Base-by-base conservation (phyloP, 2,888 invertebrate genomes). In the Mesodorylaimus sp. region DNA sequence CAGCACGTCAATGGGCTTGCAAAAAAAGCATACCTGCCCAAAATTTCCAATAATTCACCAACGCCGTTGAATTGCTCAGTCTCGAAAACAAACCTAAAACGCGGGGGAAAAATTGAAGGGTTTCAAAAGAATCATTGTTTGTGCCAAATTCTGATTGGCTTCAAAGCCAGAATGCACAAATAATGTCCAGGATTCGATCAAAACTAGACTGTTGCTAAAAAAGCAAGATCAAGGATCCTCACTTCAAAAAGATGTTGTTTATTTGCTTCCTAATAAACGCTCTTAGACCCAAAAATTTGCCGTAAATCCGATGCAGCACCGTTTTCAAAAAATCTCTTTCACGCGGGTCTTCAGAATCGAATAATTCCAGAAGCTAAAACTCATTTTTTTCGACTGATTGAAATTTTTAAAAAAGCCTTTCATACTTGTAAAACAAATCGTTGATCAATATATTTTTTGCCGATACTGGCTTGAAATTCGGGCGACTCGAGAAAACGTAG, bases 241-340 rank as follows among this genome's bases (percentile, higher is more conserved):
- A 80, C 81, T 79, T 78, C 71, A 83, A 79, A 76, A 95, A 95
- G 73, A 93, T 91, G 75, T 97, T 95, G 75, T 95, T 97, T 69
- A 97, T 97, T 76, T 97, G 95, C 78, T 95, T 95, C 67, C 97
- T 79, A 73, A 97, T 97, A 75, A 91, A 97, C 68, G 95, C 93
- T 70, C 97, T 79, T 68, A 97, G 79, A 56, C 93, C 93, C 68
- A 97, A 77, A 75, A 97, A 97, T 77, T 97, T 97, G 62, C 95
- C 97, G 74, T 97, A 95, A 74, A 97, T 95, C 74, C 97, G 81
- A 76, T 97, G 97, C 68, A 97, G 78, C 64, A 93, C 91, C 62
- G 95, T 97, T 76, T 97, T 97, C 64, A 97, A 76, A 71, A 95
- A 87, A 74, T 97, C 97, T 67, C 97, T 79, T 74, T 97, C 97